phyloP scores from a whole-genome alignment of 2,797 vertebrate species.

The Aplochiton taeniatus region DNA sequence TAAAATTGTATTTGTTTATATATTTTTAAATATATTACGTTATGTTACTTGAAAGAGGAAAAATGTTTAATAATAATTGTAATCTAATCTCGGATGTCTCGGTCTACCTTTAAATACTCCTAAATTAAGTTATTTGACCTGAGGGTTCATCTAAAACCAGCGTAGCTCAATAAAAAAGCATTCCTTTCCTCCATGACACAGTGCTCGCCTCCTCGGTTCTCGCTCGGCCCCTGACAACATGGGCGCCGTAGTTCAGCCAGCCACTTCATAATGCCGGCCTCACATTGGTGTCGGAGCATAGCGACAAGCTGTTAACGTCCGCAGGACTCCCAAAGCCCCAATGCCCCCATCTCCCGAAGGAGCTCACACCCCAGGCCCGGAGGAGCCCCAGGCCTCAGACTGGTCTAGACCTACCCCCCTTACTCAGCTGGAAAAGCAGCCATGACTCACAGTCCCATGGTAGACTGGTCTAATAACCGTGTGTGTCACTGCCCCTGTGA shows the following conservation, averaged over 20 bases:
- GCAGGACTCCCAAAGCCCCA: constrained; percentile 30
- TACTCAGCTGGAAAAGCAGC: constrained; percentile 20
- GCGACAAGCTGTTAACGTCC: constrained; percentile 25
- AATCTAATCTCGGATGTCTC: too few species aligned
- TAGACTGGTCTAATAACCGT: too few species aligned
- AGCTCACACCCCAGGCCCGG: constrained; percentile 6
- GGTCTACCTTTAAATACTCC: too few species aligned
- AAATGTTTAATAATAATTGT: too few species aligned
- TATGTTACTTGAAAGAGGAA: too few species aligned
- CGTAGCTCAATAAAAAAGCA: constrained; percentile 30
- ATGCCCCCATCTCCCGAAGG: constrained; percentile 18
- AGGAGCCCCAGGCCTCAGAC: constrained; percentile 15
- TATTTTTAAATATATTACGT: too few species aligned
- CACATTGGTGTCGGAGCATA: constrained; percentile 15
- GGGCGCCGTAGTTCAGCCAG: constrained; percentile 20
- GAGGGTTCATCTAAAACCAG: constrained; percentile 31
- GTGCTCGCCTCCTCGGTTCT: constrained; percentile 13
- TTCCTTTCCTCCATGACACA: background rate
- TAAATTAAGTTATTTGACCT: constrained; percentile 27
- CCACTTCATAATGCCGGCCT: constrained; percentile 25
- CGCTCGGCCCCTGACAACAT: constrained; percentile 30
- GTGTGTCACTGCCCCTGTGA: constrained; percentile 22
- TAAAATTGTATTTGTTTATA: too few species aligned
- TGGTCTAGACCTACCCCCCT: constrained; percentile 19
- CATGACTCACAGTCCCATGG: constrained; percentile 28